Percentiles rank a stretch among this genome's conserved stretches.
phyloP scores from a whole-genome alignment of 2,113 vertebrate genomes.

The Tachysurus fulvidraco region DNA sequence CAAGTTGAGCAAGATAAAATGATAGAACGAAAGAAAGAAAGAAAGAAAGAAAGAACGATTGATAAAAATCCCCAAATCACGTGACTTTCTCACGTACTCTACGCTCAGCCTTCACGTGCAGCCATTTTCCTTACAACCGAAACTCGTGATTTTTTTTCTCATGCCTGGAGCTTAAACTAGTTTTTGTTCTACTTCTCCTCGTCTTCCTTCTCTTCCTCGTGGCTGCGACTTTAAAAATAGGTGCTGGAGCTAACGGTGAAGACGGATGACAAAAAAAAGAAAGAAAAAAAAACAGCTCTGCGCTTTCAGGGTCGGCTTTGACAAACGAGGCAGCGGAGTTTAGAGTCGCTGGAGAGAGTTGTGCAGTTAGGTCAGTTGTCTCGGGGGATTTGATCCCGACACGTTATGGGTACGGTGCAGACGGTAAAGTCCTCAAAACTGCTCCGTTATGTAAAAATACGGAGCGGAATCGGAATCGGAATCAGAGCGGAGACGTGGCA shows the following conservation, averaged over 20 bases:
- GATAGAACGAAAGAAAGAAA: neutral
- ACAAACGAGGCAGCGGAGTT: slow-evolving; percentile 74
- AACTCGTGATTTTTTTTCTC: slow-evolving; percentile 27
- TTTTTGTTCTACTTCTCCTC: slow-evolving; percentile 58
- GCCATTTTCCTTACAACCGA: neutral
- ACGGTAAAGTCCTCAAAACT: slow-evolving; percentile 36
- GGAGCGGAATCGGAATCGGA: neutral
- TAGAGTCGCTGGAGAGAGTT: slow-evolving; percentile 64
- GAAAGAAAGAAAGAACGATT: neutral
- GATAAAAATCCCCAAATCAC: neutral
- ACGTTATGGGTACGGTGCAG: slow-evolving; percentile 31
- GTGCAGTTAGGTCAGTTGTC: slow-evolving; percentile 72
- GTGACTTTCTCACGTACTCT: neutral
- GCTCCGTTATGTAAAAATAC: slow-evolving; percentile 23
- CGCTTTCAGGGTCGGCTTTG: slow-evolving; percentile 73
- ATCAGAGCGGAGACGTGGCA: neutral
- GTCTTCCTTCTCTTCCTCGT: slow-evolving; percentile 36
- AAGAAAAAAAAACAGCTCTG: slow-evolving; percentile 30
- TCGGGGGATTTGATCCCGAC: slow-evolving; percentile 54
- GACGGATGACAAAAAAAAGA: slow-evolving; percentile 53
- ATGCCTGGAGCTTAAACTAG: slow-evolving; percentile 44
- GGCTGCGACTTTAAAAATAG: slow-evolving; percentile 66
- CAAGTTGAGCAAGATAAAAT: neutral
- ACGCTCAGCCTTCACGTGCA: neutral
- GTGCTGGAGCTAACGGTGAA: slow-evolving; percentile 44